A percentile compares a stretch with the other conserved stretches of the same genome.
Conservation (phyloP, 2,113 vertebrate genomes). For the Laterallus jamaicensis region DNA sequence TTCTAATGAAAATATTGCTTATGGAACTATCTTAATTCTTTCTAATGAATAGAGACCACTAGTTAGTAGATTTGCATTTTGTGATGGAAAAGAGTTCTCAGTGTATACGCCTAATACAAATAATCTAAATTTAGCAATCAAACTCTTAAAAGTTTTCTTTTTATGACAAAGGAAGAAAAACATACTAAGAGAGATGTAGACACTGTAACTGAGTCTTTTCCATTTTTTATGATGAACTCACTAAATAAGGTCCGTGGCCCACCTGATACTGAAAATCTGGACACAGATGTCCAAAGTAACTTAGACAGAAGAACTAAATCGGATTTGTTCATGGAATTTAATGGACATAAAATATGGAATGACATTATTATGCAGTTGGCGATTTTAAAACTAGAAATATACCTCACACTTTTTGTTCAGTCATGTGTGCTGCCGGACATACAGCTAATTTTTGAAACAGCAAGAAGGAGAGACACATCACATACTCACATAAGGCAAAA, state of each 20-base stretch:
- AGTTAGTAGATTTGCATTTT: background rate
- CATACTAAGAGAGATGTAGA: background rate
- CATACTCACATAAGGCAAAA: slow-evolving; percentile 94
- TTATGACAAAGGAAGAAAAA: background rate
- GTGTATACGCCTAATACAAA: background rate
- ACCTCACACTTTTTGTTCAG: background rate
- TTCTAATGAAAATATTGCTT: background rate
- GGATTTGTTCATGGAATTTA: background rate
- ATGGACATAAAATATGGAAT: background rate
- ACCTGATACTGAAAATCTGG: background rate
- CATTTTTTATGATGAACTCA: background rate
- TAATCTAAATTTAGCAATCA: background rate
- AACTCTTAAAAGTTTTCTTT: background rate
- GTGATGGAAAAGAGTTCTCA: background rate
- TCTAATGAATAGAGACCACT: background rate
- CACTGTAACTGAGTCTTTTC: background rate
- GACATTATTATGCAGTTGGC: background rate
- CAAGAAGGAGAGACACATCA: background rate
- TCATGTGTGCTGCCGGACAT: background rate
- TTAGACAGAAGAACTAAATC: background rate
- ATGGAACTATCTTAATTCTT: background rate
- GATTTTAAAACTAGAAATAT: background rate
- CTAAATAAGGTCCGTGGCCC: background rate
- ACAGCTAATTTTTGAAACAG: background rate
- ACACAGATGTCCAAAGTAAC: background rate